Conservation (phyloP, 1,140 invertebrate species). For the Anastatus disparis region DNA sequence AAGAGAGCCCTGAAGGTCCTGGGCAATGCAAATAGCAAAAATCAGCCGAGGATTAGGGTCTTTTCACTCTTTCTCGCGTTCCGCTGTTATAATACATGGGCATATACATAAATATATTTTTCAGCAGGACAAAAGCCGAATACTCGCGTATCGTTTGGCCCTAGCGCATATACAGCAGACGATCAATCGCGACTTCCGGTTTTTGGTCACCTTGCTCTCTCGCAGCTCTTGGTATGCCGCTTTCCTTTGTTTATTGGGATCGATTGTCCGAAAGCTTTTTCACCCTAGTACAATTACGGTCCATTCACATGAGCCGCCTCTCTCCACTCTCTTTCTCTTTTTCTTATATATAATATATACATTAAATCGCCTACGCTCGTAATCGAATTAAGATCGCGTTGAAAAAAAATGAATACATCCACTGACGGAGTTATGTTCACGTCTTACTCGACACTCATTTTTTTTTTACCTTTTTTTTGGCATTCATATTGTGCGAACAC, state of each 20-base stretch:
- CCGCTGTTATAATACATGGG: no score
- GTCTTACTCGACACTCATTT: no score
- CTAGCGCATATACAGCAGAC: constrained; percentile 34
- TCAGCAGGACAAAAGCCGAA: background rate
- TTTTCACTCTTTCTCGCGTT: constrained; percentile 23
- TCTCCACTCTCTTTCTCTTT: background rate
- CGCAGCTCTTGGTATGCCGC: background rate
- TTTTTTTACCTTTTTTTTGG: background rate
- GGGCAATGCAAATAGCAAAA: constrained; percentile 62
- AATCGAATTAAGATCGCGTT: constrained; percentile 39
- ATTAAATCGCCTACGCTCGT: background rate
- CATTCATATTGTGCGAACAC: background rate
- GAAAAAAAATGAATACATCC: constrained; percentile 9
- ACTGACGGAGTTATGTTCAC: background rate
- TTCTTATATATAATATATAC: background rate
- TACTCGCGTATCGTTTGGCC: constrained; percentile 2
- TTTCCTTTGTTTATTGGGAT: constrained; percentile 33
- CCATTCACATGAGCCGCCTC: constrained; percentile 13
- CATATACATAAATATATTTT: constrained; percentile 8
- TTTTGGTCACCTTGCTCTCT: constrained; percentile 38
- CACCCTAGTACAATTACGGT: constrained; percentile 36
- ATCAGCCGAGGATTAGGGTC: constrained; percentile 54
- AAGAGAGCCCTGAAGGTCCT: constrained; percentile 53
- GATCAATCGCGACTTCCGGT: constrained; percentile 44
- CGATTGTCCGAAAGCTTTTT: constrained; percentile 37